Evolutionary conservation across 1,140 invertebrate species (phyloP).

Genomic region (Trichonephila clavata): DNA sequence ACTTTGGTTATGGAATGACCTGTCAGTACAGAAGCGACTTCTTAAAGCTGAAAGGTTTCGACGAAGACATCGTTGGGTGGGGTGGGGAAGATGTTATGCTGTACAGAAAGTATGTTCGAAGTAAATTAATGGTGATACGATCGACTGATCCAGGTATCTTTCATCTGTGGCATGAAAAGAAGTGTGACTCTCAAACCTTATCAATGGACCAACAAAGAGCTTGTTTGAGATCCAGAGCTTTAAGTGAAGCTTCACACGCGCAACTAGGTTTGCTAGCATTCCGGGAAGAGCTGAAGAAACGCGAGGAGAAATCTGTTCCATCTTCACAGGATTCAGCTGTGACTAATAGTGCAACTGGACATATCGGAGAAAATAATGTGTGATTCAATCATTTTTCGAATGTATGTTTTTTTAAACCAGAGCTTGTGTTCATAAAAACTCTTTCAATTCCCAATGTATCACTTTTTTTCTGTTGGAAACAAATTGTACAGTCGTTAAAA

Average conservation of each 20-base stretch:
- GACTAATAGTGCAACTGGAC: neutral
- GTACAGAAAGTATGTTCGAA: slow-evolving; percentile 87
- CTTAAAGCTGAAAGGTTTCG: slow-evolving; percentile 86
- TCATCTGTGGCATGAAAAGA: slow-evolving; percentile 91
- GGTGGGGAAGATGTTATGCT: slow-evolving; percentile 91
- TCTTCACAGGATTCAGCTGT: neutral
- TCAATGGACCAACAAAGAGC: slow-evolving; percentile 88
- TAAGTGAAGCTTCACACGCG: slow-evolving; percentile 91
- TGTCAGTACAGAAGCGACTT: slow-evolving; percentile 92
- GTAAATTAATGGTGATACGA: slow-evolving; percentile 87
- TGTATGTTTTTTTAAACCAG: slow-evolving; percentile 1
- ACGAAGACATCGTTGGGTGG: slow-evolving; percentile 90
- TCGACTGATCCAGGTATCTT: slow-evolving; percentile 92
- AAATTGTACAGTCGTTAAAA: too few relatives aligned
- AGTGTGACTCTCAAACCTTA: slow-evolving; percentile 83
- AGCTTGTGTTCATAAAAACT: slow-evolving; percentile 49
- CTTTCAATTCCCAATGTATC: neutral
- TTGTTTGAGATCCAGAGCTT: slow-evolving; percentile 88
- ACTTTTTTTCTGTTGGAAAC: too few relatives aligned
- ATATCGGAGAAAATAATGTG: slow-evolving; percentile 1
- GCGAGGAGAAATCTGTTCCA: neutral
- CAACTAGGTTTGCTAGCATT: slow-evolving; percentile 90
- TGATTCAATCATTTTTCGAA: slow-evolving; percentile 7
- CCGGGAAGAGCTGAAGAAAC: slow-evolving; percentile 86
- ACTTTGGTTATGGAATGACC: slow-evolving; percentile 93